Evolutionary conservation across 2,797 vertebrate genomes (phyloP).

Genomic region (Coccyzus lansbergi): DNA sequence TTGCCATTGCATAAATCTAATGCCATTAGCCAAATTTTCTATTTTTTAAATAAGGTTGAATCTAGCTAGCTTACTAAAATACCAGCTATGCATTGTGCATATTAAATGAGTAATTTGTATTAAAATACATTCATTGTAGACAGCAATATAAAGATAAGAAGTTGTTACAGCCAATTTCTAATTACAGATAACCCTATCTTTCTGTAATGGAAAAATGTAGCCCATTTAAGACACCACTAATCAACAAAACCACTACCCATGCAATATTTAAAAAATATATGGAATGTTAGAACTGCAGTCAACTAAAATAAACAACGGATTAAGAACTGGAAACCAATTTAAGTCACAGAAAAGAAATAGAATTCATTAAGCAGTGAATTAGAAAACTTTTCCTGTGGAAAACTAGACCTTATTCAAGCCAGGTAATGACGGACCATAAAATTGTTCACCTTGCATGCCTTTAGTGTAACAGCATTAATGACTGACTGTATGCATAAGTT

Average conservation of each 20-base stretch:
- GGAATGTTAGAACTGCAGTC: not conserved
- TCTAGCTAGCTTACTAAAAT: not conserved
- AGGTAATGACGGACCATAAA: conserved; percentile 54
- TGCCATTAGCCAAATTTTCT: not conserved
- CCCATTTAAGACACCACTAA: not conserved
- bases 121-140: not conserved
- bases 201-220: not conserved
- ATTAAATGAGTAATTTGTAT: not conserved
- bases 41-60: not conserved
- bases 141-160: not conserved
- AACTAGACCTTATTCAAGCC: conserved; percentile 39
- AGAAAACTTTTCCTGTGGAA: conserved; percentile 39
- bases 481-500: conserved; percentile 38
- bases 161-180: not conserved
- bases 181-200: not conserved
- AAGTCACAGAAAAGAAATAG: not conserved
- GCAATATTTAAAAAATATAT: not conserved
- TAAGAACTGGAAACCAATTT: not conserved
- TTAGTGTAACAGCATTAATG: conserved; percentile 45
- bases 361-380: conserved; percentile 23
- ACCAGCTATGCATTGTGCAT: not conserved
- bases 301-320: conserved; percentile 10
- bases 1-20: not conserved
- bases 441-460: conserved; percentile 21
- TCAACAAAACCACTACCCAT: not conserved